Evolutionary conservation across 2,888 invertebrate genomes (phyloP), one percentile per base, ranked within the genome.

Genomic region (Sarcophaga carnaria): DNA sequence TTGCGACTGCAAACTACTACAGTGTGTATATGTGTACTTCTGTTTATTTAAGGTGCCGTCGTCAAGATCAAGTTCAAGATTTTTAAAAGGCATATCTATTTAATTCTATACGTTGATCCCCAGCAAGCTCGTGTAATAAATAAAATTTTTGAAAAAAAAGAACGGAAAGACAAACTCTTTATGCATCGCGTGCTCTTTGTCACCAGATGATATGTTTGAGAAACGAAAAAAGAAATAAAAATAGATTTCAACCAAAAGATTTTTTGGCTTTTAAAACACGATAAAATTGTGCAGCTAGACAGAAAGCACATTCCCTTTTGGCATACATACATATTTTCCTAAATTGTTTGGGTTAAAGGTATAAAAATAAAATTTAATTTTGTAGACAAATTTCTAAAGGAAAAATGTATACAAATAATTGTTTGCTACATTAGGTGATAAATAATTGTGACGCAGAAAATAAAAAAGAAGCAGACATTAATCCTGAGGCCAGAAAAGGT

Each of bases 21-120:
- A 54, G 54, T 54, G 17, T 17, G 54, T 4, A 54, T 70, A 63
- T 64, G 17, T 72, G 47, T 63, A 37, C 47, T 63, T 77, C 54
- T 22, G 49, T 25, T 59, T 60, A 22, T 45, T 64, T 59, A n/a
- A 60, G 22, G 60, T 76, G 64, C 70, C 75, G 62, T 77, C 66
- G 86, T 83, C 92, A 92, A 92, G 92, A 92, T 92, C 92, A 92
- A 92, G 92, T 92, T 92, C 92, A 91, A 81, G 91, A 90, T 69
- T 54, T 87, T 85, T 83, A 66, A 87, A 87, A 87, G 87, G 84
- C 87, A 87, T 10, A 79, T 82, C 79, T 79, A 71, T 86, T 20
- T 80, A 60, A 74, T 62, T 86, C 20, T 81, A 79, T 84, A 83
- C 75, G 83, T 80, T 78, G 66, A 82, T 81, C 59, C 86, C 63